phyloP scores from a whole-genome alignment of 2,797 vertebrate species.

The Esox lucius region DNA sequence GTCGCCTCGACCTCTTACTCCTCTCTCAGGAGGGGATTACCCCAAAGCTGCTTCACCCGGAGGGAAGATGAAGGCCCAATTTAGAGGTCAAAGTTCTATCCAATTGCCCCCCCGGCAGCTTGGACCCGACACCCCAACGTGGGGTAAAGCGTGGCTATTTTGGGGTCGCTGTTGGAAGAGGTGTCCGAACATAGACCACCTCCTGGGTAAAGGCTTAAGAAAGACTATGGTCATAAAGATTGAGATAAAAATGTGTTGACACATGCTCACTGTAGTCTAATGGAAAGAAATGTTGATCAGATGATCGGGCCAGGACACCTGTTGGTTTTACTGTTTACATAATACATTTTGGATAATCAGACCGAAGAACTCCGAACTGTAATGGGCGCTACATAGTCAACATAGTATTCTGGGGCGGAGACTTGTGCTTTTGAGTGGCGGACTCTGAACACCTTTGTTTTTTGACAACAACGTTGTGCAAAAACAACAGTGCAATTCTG shows the following conservation, averaged over 20 bases:
- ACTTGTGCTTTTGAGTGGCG: no score
- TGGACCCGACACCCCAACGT: constrained; percentile 68
- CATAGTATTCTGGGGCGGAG: no score
- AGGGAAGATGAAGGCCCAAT: constrained; percentile 67
- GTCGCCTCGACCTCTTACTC: constrained; percentile 59
- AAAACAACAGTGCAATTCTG: no score
- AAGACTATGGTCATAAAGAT: constrained; percentile 41
- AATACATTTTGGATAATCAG: background rate
- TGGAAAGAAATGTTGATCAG: constrained; percentile 13
- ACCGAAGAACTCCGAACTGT: no score
- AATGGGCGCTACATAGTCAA: no score
- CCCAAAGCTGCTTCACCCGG: constrained; percentile 44
- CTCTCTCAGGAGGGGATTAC: constrained; percentile 60
- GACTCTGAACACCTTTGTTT: no score
- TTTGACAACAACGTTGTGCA: no score
- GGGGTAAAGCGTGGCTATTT: constrained; percentile 60
- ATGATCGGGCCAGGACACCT: background rate
- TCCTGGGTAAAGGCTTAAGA: constrained; percentile 31
- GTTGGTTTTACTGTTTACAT: background rate
- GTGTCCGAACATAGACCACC: constrained; percentile 43
- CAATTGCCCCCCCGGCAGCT: constrained; percentile 68
- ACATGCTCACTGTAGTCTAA: constrained; percentile 46
- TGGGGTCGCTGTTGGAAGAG: constrained; percentile 54
- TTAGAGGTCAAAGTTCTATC: constrained; percentile 70
- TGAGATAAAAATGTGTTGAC: constrained; percentile 39